Evolutionary conservation across 2,888 invertebrate genomes (phyloP).

Genomic region (Agrotis segetum): DNA sequence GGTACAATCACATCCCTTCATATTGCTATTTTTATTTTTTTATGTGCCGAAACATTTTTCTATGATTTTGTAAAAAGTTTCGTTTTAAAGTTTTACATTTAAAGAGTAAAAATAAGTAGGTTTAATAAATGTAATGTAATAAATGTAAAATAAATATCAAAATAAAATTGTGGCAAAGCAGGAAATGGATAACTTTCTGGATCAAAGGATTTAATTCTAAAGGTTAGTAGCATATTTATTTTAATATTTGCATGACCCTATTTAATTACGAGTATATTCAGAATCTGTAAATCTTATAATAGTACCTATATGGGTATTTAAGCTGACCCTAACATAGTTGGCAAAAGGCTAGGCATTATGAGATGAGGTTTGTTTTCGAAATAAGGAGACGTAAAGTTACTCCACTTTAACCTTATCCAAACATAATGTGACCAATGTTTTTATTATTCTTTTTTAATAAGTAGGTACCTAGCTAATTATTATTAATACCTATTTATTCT

Average conservation of each 20-base stretch:
- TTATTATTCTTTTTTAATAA: too few relatives aligned
- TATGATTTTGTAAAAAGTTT: conserved; percentile 44
- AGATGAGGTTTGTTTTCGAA: too few relatives aligned
- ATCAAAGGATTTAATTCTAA: conserved; percentile 4
- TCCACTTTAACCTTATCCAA: not conserved
- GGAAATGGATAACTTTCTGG: conserved; percentile 7
- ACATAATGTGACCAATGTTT: too few relatives aligned
- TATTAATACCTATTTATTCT: too few relatives aligned
- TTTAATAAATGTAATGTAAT: not conserved
- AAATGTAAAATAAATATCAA: not conserved
- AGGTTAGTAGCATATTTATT: conserved; percentile 1
- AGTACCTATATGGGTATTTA: too few relatives aligned
- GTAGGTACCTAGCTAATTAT: too few relatives aligned
- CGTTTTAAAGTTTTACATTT: not conserved
- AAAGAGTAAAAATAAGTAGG: not conserved
- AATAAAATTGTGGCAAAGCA: not conserved
- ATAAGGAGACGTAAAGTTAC: too few relatives aligned
- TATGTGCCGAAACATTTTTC: conserved; percentile 68
- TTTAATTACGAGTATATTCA: not conserved
- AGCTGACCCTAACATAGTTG: too few relatives aligned
- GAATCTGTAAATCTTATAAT: not conserved
- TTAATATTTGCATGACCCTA: not conserved
- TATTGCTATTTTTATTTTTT: conserved; percentile 68
- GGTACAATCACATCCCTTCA: conserved; percentile 61
- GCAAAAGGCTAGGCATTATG: too few relatives aligned